phyloP scores from a whole-genome alignment of 2,797 vertebrate genomes.

The Artibeus lituratus region DNA sequence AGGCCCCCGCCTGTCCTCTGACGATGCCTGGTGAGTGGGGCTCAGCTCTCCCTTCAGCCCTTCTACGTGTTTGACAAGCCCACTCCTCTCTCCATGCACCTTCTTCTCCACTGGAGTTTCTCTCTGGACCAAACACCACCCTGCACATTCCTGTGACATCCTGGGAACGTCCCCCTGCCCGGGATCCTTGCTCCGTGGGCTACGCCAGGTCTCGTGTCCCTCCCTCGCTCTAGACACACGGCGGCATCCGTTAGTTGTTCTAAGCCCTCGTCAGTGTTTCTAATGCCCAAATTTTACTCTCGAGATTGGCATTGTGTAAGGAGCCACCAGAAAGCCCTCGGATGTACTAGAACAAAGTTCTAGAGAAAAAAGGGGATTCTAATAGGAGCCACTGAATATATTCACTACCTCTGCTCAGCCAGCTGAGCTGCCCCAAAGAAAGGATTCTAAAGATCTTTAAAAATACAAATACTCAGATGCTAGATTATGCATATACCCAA shows the following conservation, averaged over 20 bases:
- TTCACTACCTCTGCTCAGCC: not conserved
- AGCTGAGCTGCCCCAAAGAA: not conserved
- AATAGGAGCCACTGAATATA: not conserved
- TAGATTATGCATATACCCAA: not conserved
- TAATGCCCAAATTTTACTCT: not conserved
- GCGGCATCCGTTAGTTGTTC: not conserved
- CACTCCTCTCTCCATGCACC: not conserved
- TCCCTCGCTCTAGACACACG: not conserved
- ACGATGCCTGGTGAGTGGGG: not conserved
- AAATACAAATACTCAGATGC: not conserved
- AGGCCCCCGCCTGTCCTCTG: not conserved
- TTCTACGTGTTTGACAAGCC: not conserved
- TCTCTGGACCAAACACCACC: not conserved
- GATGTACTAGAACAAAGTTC: not conserved
- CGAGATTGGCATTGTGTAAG: not conserved
- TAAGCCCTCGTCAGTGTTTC: not conserved
- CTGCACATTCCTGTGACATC: not conserved
- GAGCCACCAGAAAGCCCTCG: not conserved
- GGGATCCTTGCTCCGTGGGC: not conserved
- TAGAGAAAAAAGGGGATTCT: not conserved
- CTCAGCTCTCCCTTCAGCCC: not conserved
- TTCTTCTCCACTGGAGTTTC: not conserved
- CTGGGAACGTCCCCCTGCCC: not conserved
- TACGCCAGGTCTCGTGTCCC: not conserved
- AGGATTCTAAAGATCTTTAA: not conserved